phyloP scores from a whole-genome alignment of 2,888 invertebrate species.

The Gryllus longicercus region DNA sequence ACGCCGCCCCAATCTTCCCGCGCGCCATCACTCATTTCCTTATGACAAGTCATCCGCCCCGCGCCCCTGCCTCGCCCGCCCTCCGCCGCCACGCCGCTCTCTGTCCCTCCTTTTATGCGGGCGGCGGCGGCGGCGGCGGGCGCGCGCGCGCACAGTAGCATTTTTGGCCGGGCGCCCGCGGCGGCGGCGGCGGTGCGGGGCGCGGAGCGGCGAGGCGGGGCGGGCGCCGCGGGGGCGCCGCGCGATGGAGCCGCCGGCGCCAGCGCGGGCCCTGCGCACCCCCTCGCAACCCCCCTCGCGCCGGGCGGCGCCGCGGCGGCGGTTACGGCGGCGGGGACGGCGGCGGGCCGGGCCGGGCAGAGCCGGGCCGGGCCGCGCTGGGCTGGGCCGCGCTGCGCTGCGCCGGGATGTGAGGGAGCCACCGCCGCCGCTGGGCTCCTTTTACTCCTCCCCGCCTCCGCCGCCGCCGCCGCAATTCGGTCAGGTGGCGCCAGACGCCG shows the following conservation, averaged over 20 bases:
- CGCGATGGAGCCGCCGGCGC: background rate
- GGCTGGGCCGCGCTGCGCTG: background rate
- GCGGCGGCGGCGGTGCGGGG: background rate
- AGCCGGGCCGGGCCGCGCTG: background rate
- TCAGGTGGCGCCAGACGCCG: background rate
- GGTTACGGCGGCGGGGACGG: background rate
- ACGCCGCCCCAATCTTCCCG: conserved; percentile 27
- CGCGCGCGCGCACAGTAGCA: conserved; percentile 10
- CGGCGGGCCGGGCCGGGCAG: background rate
- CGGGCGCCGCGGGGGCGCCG: conserved; percentile 3
- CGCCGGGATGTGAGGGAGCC: background rate
- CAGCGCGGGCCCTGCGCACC: background rate
- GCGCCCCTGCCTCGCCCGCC: conserved; percentile 17
- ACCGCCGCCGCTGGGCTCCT: background rate
- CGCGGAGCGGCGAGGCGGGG: background rate
- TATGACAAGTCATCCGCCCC: conserved; percentile 33
- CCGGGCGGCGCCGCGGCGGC: background rate
- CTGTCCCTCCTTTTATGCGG: background rate
- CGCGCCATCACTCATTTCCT: conserved; percentile 37
- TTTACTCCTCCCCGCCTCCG: background rate
- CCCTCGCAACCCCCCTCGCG: background rate
- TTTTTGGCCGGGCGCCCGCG: conserved; percentile 17
- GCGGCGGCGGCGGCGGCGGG: background rate
- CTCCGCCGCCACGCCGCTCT: background rate
- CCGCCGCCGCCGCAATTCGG: background rate